These are phyloP conservation scores for Lerista edwardsae DNA, from an alignment of 2,797 vertebrate species.

Conservation along the genomic window DNA sequence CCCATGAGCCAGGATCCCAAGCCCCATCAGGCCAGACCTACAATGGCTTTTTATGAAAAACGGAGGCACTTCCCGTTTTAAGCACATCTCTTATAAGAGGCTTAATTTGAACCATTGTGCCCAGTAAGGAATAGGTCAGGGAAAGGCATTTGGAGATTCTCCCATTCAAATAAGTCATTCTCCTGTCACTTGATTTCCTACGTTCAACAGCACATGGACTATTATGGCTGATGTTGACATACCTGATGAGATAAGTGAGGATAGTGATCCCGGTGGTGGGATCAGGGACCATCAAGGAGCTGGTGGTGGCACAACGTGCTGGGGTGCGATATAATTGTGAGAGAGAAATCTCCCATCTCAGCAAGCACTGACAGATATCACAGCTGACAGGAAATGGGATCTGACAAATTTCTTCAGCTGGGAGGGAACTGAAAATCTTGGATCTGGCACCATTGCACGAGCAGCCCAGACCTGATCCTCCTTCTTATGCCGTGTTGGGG, in stretches of 20 bases:
- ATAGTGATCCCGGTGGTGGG: background rate
- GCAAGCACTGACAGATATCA: background rate
- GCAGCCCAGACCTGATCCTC: background rate
- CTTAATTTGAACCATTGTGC: background rate
- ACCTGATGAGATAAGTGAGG: background rate
- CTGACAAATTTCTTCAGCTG: background rate
- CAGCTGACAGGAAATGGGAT: background rate
- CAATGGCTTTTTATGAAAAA: too few relatives aligned
- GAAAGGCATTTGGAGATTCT: background rate
- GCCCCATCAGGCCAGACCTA: too few relatives aligned
- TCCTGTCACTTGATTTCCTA: background rate
- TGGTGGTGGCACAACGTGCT: background rate
- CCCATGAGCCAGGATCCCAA: too few relatives aligned
- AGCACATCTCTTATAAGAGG: too few relatives aligned
- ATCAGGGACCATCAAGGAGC: background rate
- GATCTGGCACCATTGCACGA: rapidly evolving
- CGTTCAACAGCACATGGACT: background rate
- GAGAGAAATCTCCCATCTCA: background rate
- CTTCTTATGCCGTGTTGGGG: background rate
- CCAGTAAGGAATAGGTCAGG: background rate
- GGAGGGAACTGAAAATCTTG: background rate
- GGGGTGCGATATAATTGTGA: background rate
- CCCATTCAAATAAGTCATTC: background rate
- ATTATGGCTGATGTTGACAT: background rate
- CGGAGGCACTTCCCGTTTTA: too few relatives aligned